phyloP scores from a whole-genome alignment of 2,888 invertebrate species.

The Drosophila ochracea region DNA sequence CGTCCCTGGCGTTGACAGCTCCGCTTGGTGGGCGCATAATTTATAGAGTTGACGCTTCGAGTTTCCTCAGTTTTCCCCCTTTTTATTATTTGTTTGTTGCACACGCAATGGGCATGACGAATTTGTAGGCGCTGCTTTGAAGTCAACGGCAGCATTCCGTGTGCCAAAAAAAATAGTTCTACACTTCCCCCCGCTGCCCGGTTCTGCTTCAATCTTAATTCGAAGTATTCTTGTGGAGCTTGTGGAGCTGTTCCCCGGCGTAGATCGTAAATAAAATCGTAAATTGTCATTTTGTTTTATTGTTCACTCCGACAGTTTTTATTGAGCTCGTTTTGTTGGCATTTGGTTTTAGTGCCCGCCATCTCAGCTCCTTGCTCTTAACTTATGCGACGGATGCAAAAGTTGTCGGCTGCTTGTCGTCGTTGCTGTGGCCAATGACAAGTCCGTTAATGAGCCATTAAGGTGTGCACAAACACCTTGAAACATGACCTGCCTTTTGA shows the following conservation, averaged over 20 bases:
- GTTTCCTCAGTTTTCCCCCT: conserved; percentile 4
- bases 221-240: not conserved
- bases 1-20: conserved; percentile 69
- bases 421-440: conserved; percentile 44
- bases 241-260: conserved; percentile 20
- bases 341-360: conserved; percentile 46
- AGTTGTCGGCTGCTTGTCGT: conserved; percentile 35
- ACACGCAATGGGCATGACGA: conserved; percentile 70
- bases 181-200: not conserved
- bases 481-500: conserved; percentile 8
- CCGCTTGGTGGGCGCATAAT: conserved; percentile 65
- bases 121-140: conserved; percentile 71
- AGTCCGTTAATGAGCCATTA: conserved; percentile 79
- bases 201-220: conserved; percentile 21
- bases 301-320: conserved; percentile 74
- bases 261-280: conserved; percentile 79
- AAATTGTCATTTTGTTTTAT: conserved; percentile 80
- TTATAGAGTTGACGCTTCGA: conserved; percentile 62
- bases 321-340: conserved; percentile 78
- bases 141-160: conserved; percentile 43
- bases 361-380: conserved; percentile 22
- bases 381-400: conserved; percentile 50
- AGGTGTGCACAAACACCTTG: conserved; percentile 64
- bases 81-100: conserved; percentile 45
- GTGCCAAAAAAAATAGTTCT: conserved; percentile 24